A percentile compares a stretch with the other conserved stretches of the same genome.
These are phyloP conservation scores for Chloromyia formosa DNA, from an alignment of 2,888 invertebrate genomes.

Conservation along the genomic window DNA sequence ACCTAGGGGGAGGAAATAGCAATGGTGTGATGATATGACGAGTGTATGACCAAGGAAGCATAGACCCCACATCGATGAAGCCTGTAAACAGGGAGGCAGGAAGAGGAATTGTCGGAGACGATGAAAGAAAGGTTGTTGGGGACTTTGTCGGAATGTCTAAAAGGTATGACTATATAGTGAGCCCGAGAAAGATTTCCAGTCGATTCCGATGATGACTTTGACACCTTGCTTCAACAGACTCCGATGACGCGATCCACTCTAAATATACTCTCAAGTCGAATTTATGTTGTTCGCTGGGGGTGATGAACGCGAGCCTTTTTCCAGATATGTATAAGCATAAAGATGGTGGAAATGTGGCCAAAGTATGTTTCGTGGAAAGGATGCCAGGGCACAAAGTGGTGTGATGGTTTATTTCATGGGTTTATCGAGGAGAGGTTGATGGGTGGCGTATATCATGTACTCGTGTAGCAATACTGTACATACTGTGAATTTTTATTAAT, in stretches of 20 bases:
- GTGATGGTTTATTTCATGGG: constrained; percentile 2
- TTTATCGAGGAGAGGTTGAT: neutral
- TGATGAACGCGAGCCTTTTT: neutral
- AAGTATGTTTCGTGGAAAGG: no score
- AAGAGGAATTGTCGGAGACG: constrained; percentile 18
- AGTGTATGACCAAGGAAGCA: constrained; percentile 18
- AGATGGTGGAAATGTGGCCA: no score
- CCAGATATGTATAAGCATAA: no score
- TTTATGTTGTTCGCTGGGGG: constrained; percentile 32
- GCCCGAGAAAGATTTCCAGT: neutral
- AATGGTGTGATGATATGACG: neutral
- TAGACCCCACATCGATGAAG: constrained; percentile 14
- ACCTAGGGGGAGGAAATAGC: neutral
- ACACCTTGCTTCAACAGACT: constrained; percentile 21
- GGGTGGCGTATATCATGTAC: neutral
- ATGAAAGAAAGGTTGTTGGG: constrained; percentile 33
- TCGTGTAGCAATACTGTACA: no score
- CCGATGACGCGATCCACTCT: neutral
- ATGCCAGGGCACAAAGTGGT: neutral
- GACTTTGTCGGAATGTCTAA: constrained; percentile 27
- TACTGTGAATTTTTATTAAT: no score
- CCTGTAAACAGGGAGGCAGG: constrained; percentile 16
- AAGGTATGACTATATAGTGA: neutral
- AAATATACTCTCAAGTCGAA: neutral
- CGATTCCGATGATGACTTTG: constrained; percentile 11